A percentile compares a stretch with the other conserved stretches of the same genome.
phyloP scores from a whole-genome alignment of 2,888 invertebrate genomes.

The Clusia tigrina region DNA sequence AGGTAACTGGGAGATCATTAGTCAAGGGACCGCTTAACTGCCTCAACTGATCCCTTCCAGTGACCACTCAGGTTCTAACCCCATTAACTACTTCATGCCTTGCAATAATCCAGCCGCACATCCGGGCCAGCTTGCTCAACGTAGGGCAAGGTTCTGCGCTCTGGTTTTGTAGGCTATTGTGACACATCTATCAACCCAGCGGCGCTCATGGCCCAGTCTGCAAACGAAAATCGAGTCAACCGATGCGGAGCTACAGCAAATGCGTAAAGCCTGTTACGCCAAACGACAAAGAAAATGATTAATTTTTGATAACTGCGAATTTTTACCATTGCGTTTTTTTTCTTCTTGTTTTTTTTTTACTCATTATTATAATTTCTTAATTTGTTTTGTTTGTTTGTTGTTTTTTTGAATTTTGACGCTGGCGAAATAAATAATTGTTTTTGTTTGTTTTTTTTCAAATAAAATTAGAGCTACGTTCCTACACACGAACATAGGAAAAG shows the following conservation, averaged over 20 bases:
- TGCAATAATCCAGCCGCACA: too few species aligned
- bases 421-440: not conserved
- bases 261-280: not conserved
- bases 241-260: not conserved
- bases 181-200: not conserved
- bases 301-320: conserved; percentile 17
- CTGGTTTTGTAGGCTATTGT: too few species aligned
- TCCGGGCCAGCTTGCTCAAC: too few species aligned
- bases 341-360: conserved; percentile 1
- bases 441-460: too few species aligned
- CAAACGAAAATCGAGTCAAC: not conserved
- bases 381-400: too few species aligned
- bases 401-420: conserved; percentile 1
- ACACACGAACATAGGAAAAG: not conserved
- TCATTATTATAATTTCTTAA: not conserved
- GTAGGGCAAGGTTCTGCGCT: too few species aligned
- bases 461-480: too few species aligned
- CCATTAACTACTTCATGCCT: too few species aligned
- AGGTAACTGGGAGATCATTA: too few species aligned
- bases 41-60: too few species aligned
- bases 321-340: not conserved
- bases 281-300: conserved; percentile 12
- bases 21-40: too few species aligned
- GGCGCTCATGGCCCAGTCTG: not conserved
- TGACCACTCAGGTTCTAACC: too few species aligned